These are phyloP conservation scores for Amphipoea oculea DNA, from an alignment of 2,888 invertebrate species.

Conservation along the genomic window DNA sequence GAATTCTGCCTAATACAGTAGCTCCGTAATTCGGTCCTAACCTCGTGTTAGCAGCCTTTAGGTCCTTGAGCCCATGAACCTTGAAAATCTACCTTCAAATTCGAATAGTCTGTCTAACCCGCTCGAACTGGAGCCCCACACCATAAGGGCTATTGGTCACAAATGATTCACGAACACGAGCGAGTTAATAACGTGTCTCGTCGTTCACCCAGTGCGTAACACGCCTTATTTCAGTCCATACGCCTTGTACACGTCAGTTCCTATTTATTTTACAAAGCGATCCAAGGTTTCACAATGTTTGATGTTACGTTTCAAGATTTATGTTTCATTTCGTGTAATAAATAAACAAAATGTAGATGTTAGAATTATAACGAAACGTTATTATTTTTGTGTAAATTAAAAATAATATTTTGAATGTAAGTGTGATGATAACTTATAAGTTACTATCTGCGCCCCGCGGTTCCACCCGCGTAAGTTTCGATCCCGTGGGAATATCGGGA, in stretches of 20 bases:
- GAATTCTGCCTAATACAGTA: neutral
- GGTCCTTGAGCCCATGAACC: neutral
- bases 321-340: slow-evolving; percentile 26
- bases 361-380: slow-evolving; percentile 24
- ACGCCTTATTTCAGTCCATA: slow-evolving; percentile 58
- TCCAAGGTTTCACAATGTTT: slow-evolving; percentile 58
- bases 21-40: neutral
- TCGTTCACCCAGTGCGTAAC: slow-evolving; percentile 39
- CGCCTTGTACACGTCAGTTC: slow-evolving; percentile 29
- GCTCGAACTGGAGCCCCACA: neutral
- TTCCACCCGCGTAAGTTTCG: too few species aligned
- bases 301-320: slow-evolving; percentile 52
- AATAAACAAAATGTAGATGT: slow-evolving; percentile 22
- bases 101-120: neutral
- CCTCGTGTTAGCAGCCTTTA: neutral
- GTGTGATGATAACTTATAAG: too few species aligned
- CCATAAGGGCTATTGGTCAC: slow-evolving; percentile 45
- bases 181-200: slow-evolving; percentile 41
- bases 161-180: slow-evolving; percentile 44
- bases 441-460: too few species aligned
- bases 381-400: slow-evolving; percentile 26
- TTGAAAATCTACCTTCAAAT: neutral
- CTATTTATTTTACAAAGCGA: slow-evolving; percentile 58
- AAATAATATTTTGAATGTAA: slow-evolving; percentile 10
- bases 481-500: too few species aligned